Base-by-base conservation (phyloP, 1,140 invertebrate species). In the Alviniconcha marisindica region DNA sequence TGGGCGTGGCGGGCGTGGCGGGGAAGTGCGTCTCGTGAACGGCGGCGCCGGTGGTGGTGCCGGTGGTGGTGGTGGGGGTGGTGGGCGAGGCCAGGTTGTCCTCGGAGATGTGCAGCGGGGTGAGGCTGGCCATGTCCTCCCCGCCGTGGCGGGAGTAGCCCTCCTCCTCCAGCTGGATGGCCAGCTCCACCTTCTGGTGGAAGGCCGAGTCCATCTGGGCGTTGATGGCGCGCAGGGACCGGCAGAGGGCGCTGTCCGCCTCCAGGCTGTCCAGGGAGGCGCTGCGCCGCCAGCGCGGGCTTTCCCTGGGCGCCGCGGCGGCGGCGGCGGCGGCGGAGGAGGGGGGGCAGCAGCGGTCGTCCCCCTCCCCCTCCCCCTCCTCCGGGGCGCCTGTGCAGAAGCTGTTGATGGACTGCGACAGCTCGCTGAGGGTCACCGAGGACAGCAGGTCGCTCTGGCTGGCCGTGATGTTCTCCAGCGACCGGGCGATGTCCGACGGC, bases 401-500 rank as follows among this genome's bases (percentile, higher is more conserved):
- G 73, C 89, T 91, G 60, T 90, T 90, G 14, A 90, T 84, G 0
- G 91, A 92, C 51, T 86, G 83, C 0, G 91, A 92, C 38, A 92
- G 85, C 80, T 92, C 91, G 87, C 91, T 92, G 63, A 92, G 88
- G 7, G 90, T 91, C 15, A 92, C 85, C 42, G 90, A 91, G 0
- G 90, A 91, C 78, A 91, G 83, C 40, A 91, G 82, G 71, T 92
- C 91, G 4, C 84, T 86, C 63, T 90, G 88, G 81, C 88, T 89
- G 7, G 82, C 89, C 28, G 85, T 88, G 36, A 92, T 84, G 77
- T 92, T 91, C 76, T 92, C 91, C 63, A 92, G 51, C 5, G 91
- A 92, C 83, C 89, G 88, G 44, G 90, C 89, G 81, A 92, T 92
- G 80, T 92, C 91, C 28, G 89, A 90, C 2, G 91, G 91, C 36